Conservation (phyloP, 2,797 vertebrate genomes). For the Cyprinella venusta region DNA sequence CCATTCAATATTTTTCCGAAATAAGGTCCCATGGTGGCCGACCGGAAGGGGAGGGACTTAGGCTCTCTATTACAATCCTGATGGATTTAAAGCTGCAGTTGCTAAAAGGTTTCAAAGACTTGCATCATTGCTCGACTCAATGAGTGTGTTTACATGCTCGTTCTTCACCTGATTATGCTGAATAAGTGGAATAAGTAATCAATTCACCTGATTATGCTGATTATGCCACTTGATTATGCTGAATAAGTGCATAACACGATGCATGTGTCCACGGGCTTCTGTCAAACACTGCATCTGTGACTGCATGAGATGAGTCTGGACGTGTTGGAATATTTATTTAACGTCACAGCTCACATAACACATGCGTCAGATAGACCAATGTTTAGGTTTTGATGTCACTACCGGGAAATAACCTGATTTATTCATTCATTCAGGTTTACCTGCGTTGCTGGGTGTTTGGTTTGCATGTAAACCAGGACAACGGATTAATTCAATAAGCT, state of each 20-base stretch:
- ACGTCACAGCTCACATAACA: background rate
- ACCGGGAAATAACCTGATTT: background rate
- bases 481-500: background rate
- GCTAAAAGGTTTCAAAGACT: background rate
- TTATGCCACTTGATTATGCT: background rate
- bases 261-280: background rate
- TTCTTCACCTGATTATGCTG: background rate
- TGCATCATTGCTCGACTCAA: background rate
- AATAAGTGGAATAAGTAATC: no score
- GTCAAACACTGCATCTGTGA: background rate
- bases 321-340: background rate
- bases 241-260: background rate
- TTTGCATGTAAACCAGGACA: background rate
- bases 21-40: no score
- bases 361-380: background rate
- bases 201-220: background rate
- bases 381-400: no score
- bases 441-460: background rate
- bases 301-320: background rate
- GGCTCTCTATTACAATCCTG: background rate
- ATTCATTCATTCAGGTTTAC: no score
- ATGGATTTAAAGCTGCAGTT: background rate
- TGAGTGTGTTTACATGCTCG: background rate
- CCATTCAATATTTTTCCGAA: no score
- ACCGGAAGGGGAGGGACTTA: no score